Base-by-base conservation (phyloP, 2,113 vertebrate genomes). In the Sporophila hypoxantha region DNA sequence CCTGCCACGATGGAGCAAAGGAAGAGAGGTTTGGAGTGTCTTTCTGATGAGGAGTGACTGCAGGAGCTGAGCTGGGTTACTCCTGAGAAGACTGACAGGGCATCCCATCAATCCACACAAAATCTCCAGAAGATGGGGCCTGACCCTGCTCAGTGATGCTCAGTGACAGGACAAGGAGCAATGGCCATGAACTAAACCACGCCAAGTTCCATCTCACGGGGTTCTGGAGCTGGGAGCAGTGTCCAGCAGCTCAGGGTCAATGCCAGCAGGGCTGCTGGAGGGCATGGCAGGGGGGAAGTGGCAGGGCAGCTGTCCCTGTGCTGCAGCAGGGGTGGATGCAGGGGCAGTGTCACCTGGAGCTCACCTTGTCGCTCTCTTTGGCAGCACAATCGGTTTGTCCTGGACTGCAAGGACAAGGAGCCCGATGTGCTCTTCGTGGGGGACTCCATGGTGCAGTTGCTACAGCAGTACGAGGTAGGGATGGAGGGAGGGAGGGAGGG, bases 401-500 rank as follows among this genome's bases (percentile, higher is more conserved):
- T 94, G 91, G 98, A 98, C 92, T 98, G 98, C 94, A 98, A 98
- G 53, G 98, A 98, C 95, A 98, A 98, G 92, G 98, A 98, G 62
- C 98, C 98, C 0, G 98, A 98, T 4, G 97, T 99, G 74, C 97
- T 99, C 59, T 99, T 99, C 89, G 97, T 99, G 39, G 99, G 99
- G 4, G 99, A 99, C 95, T 99, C 98, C 85, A 99, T 99, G 99
- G 97, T 99, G 61, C 99, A 99, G 91, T 90, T 99, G 69, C 97
- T 99, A 90, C 98, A 99, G 94, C 99, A 99, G 57, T 98, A 98
- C 6, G 99, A 99, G 98, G 99, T 99, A 93, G 82, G 67, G 41
- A 1, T 2, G 0, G 1, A 56, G 25, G 41, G 2, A 6, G 17
- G 1, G 11, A 6, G 29, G 49, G 17, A 34, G 34, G 4, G 46